These are phyloP conservation scores for Stenoptilia bipunctidactyla DNA, from an alignment of 2,888 invertebrate genomes.

Conservation along the genomic window DNA sequence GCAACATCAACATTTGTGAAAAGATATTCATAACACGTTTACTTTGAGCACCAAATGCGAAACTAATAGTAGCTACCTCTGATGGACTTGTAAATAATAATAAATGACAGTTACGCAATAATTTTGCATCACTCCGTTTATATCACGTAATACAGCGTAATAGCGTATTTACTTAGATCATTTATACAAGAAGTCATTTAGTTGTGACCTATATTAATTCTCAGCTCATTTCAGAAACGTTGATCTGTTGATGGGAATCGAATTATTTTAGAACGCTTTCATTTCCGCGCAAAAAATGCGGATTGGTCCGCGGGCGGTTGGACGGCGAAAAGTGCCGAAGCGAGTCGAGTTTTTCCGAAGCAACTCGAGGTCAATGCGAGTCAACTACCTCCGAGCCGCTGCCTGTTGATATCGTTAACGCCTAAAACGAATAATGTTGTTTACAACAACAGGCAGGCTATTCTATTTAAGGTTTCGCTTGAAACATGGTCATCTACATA, in stretches of 20 bases:
- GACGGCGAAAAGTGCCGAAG: constrained; percentile 34
- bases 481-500: too few species aligned
- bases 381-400: constrained; percentile 70
- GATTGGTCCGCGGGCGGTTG: constrained; percentile 12
- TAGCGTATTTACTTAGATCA: not conserved
- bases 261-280: not conserved
- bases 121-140: not conserved
- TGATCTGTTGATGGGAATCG: too few species aligned
- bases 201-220: not conserved
- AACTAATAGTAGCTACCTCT: not conserved
- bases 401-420: too few species aligned
- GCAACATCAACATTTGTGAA: not conserved
- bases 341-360: constrained; percentile 52
- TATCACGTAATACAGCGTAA: not conserved
- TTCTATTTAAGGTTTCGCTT: too few species aligned
- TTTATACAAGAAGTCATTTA: not conserved
- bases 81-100: not conserved
- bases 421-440: too few species aligned
- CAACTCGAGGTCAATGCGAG: constrained; percentile 71
- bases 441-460: too few species aligned
- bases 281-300: constrained; percentile 10
- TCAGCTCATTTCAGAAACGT: too few species aligned
- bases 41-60: too few species aligned
- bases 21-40: not conserved
- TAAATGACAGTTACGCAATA: not conserved